Percentiles rank a stretch among this genome's conserved stretches.
These are phyloP conservation scores for Dendrophyllia cribrosa DNA, from an alignment of 64 coral and sea anemone species.

Conservation along the genomic window DNA sequence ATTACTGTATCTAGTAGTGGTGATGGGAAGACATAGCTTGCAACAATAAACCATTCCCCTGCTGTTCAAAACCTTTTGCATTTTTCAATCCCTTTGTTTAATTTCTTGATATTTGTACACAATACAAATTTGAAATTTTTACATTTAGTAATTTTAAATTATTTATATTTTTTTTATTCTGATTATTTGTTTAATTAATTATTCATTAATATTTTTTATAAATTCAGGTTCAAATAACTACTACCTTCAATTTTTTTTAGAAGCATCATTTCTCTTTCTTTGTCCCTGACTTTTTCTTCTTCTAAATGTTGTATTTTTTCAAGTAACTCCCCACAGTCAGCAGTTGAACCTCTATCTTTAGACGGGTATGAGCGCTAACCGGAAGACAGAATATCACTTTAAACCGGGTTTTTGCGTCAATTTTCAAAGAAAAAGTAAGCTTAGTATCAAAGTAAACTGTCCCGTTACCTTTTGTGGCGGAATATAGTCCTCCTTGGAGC, in stretches of 20 bases:
- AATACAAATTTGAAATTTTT: no score
- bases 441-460: not conserved
- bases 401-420: not conserved
- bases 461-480: not conserved
- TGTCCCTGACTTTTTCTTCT: not conserved
- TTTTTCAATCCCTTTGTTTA: no score
- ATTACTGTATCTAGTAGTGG: no score
- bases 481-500: not conserved
- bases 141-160: no score
- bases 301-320: not conserved
- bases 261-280: not conserved
- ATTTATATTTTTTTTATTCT: no score
- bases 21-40: no score
- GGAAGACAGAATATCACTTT: not conserved
- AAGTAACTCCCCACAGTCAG: not conserved
- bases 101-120: no score
- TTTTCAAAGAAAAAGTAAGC: not conserved
- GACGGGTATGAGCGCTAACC: not conserved
- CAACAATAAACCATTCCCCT: no score
- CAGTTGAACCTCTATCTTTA: not conserved
- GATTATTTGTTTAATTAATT: no score
- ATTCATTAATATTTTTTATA: no score
- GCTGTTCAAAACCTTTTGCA: no score
- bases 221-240: not conserved
- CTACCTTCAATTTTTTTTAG: not conserved